Conservation (phyloP, 2,113 vertebrate species). For the Eira barbara region DNA sequence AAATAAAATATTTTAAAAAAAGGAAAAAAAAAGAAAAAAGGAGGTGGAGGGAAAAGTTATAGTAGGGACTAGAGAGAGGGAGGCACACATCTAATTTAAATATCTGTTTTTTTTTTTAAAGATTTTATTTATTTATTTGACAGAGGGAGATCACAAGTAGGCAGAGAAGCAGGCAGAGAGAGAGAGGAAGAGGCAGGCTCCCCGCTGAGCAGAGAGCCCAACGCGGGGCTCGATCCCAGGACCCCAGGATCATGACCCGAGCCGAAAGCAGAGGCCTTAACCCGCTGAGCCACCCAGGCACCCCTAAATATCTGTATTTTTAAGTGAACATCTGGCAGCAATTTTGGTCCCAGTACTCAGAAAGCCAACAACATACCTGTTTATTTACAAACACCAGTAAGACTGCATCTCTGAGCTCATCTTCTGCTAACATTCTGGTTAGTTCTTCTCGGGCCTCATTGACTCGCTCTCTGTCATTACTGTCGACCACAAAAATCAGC, state of each 20-base stretch:
- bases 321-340: not conserved
- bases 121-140: no score
- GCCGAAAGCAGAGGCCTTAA: no score
- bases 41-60: not conserved
- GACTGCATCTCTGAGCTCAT: constrained; percentile 86
- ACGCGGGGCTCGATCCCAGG: no score
- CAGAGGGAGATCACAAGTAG: no score
- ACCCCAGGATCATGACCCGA: no score
- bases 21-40: not conserved
- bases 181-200: no score
- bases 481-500: constrained; percentile 91
- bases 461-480: constrained; percentile 88
- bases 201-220: no score
- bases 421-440: constrained; percentile 86
- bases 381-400: constrained; percentile 91
- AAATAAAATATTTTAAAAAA: no score
- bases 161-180: no score
- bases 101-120: not conserved
- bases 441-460: constrained; percentile 87
- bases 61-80: not conserved
- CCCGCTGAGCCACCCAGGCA: no score
- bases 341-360: not conserved
- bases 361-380: constrained; percentile 78
- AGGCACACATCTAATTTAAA: not conserved
- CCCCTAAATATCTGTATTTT: not conserved